Evolutionary conservation across 2,888 invertebrate genomes (phyloP).

Genomic region (Epinotia brunnichana): DNA sequence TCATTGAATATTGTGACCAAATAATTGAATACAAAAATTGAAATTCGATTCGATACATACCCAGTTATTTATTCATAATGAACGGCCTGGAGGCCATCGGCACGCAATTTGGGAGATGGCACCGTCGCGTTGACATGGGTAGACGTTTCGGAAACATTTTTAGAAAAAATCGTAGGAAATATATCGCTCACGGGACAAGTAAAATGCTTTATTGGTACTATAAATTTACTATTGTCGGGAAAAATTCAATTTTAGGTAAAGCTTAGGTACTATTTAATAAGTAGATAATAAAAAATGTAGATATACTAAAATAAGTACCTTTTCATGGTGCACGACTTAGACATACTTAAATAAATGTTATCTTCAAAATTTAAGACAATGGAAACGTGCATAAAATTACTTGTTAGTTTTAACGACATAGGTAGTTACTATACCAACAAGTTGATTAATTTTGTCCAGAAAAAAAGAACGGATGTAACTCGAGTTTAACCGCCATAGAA

Average conservation of each 20-base stretch:
- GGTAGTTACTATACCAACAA: too few species aligned
- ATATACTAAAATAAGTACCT: too few species aligned
- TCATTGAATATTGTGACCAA: neutral
- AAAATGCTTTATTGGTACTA: constrained; percentile 34
- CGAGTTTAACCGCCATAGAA: too few species aligned
- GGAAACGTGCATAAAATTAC: too few species aligned
- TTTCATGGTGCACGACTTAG: too few species aligned
- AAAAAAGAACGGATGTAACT: too few species aligned
- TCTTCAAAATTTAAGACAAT: too few species aligned
- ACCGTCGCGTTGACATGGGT: constrained; percentile 59
- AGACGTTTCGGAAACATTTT: constrained; percentile 61
- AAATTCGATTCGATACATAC: constrained; percentile 39
- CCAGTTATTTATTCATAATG: constrained; percentile 50
- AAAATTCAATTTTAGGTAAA: neutral
- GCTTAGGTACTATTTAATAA: neutral
- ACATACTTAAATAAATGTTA: too few species aligned
- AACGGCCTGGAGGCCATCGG: constrained; percentile 52
- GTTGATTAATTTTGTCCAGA: too few species aligned
- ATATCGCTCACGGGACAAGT: constrained; percentile 39
- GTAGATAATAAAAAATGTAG: too few species aligned
- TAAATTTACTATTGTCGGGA: constrained; percentile 23
- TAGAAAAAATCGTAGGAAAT: constrained; percentile 50
- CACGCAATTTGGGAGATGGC: constrained; percentile 53
- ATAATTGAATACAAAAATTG: constrained; percentile 17
- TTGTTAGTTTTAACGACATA: too few species aligned